Conservation (phyloP, 2,113 vertebrate genomes). For the Siniperca knerii region DNA sequence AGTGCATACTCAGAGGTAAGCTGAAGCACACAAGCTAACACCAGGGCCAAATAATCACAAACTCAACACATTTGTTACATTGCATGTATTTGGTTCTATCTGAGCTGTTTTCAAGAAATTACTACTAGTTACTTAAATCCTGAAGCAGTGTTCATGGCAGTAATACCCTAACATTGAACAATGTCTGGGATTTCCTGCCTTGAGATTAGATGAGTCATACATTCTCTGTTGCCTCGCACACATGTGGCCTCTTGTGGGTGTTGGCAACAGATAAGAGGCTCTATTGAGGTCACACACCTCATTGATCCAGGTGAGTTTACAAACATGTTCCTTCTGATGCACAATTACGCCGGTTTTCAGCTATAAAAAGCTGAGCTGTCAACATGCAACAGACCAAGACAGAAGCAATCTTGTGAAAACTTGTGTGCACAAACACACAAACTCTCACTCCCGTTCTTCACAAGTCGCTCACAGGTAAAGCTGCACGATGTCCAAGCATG, state of each 20-base stretch:
- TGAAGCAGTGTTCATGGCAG: not conserved
- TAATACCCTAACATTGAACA: not conserved
- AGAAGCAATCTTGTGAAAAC: not conserved
- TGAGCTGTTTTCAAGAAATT: not conserved
- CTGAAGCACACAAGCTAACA: not conserved
- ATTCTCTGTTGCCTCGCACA: not conserved
- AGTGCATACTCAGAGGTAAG: not conserved
- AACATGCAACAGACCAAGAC: not conserved
- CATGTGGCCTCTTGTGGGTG: constrained; percentile 23
- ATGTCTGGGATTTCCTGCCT: constrained; percentile 6
- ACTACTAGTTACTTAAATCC: not conserved
- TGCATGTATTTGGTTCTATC: not conserved
- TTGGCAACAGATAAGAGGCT: constrained; percentile 6
- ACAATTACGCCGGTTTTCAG: not conserved
- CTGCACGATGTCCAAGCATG: constrained; percentile 32
- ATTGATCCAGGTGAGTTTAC: constrained; percentile 18
- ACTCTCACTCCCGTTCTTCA: constrained; percentile 2
- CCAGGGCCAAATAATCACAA: not conserved
- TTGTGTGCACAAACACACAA: not conserved
- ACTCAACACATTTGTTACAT: not conserved
- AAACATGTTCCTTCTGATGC: not conserved
- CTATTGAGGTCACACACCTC: constrained; percentile 27
- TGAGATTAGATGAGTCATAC: constrained; percentile 17
- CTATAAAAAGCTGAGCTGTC: not conserved
- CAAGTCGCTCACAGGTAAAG: constrained; percentile 37